A percentile compares a stretch with the other conserved stretches of the same genome.
Conservation (phyloP, 2,113 vertebrate genomes). For the Willisornis vidua region DNA sequence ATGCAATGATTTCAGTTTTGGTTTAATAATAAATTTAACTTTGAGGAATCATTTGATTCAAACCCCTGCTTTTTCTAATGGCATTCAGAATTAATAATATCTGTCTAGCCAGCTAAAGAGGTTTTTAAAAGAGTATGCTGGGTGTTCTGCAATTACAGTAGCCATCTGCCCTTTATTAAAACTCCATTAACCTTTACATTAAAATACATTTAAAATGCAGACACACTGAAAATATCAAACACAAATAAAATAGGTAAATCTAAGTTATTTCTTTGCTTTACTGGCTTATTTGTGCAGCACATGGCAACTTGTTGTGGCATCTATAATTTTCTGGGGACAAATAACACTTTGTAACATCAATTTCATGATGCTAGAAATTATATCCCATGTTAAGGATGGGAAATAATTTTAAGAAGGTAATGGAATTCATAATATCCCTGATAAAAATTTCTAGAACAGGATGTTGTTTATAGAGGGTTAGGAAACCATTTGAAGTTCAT, state of each 20-base stretch:
- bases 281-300: conserved; percentile 1
- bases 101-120: conserved; percentile 76
- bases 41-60: conserved; percentile 68
- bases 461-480: conserved; percentile 1
- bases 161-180: conserved; percentile 73
- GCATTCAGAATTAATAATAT: conserved; percentile 72
- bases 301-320: neutral
- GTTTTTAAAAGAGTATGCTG: conserved; percentile 76
- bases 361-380: neutral
- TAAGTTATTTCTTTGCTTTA: neutral
- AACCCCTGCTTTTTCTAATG: conserved; percentile 69
- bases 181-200: conserved; percentile 74
- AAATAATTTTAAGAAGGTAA: conserved; percentile 23
- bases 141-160: conserved; percentile 63
- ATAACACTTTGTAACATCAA: neutral
- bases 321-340: conserved; percentile 1
- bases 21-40: conserved; percentile 77
- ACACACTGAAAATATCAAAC: conserved; percentile 67
- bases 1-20: conserved; percentile 71
- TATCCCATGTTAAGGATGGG: neutral
- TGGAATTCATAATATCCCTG: neutral
- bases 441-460: neutral
- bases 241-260: conserved; percentile 62
- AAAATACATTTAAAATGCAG: conserved; percentile 71
- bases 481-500: neutral